Evolutionary conservation across 2,797 vertebrate species (phyloP).

Genomic region (Macropus fuliginosus): DNA sequence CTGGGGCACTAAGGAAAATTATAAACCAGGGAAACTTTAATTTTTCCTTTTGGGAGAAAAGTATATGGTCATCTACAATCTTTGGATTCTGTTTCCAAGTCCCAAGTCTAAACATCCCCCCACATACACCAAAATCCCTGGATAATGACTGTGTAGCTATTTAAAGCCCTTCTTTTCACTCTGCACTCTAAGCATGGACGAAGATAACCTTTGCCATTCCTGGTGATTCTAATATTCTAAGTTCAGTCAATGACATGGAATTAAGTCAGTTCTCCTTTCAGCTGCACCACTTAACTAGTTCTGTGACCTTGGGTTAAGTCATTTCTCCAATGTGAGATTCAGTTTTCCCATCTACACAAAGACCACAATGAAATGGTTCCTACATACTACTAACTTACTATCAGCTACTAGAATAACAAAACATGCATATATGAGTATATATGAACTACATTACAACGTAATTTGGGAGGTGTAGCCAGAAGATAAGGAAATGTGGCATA

Average conservation of each 20-base stretch:
- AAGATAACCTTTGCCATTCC: not conserved
- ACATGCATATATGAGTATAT: not conserved
- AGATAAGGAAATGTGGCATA: not conserved
- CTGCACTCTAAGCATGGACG: not conserved
- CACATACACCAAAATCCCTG: not conserved
- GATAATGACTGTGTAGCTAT: too few relatives aligned
- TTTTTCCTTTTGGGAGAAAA: not conserved
- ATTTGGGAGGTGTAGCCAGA: not conserved
- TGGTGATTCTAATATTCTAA: not conserved
- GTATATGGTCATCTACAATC: not conserved
- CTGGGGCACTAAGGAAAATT: not conserved
- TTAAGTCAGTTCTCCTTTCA: not conserved
- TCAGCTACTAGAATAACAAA: not conserved
- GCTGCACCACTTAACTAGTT: not conserved
- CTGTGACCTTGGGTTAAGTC: not conserved
- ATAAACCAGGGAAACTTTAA: not conserved
- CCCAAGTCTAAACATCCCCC: not conserved
- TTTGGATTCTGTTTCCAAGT: not conserved
- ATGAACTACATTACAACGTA: not conserved
- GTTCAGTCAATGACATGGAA: not conserved
- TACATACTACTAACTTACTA: not conserved
- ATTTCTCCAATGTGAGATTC: not conserved
- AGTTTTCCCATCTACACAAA: not conserved
- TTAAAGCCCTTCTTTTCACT: not conserved
- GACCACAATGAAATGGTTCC: not conserved